These are phyloP conservation scores for Oscheius sp. DNA, from an alignment of 1,140 invertebrate species.

Conservation along the genomic window DNA sequence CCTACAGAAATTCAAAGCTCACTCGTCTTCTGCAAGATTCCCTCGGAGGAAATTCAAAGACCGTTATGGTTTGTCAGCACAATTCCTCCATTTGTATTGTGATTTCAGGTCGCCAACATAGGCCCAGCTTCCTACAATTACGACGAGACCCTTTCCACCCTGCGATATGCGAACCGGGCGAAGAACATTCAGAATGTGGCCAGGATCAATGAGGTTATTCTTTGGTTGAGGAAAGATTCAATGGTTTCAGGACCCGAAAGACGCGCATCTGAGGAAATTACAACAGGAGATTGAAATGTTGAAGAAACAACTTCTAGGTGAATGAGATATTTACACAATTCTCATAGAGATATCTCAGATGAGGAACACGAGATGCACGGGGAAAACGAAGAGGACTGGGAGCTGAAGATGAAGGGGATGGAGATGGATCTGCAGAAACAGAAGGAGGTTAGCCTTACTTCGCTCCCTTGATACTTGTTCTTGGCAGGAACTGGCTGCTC, in stretches of 20 bases:
- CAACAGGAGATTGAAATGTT: slow-evolving; percentile 93
- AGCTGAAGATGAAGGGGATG: slow-evolving; percentile 53
- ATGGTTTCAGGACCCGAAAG: slow-evolving; percentile 82
- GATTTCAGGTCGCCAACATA: slow-evolving; percentile 78
- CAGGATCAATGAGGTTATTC: slow-evolving; percentile 82
- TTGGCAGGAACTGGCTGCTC: slow-evolving; percentile 1
- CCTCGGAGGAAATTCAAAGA: slow-evolving; percentile 91
- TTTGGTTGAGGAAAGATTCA: not conserved
- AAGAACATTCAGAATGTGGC: slow-evolving; percentile 97
- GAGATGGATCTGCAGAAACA: slow-evolving; percentile 47
- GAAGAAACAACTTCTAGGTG: slow-evolving; percentile 74
- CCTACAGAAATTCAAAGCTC: slow-evolving; percentile 88
- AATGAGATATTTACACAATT: slow-evolving; percentile 9
- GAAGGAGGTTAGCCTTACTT: too few relatives aligned
- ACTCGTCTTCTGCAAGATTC: slow-evolving; percentile 89
- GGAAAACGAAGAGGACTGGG: slow-evolving; percentile 56
- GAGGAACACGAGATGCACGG: slow-evolving; percentile 54
- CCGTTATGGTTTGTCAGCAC: slow-evolving; percentile 74
- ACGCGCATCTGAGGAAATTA: slow-evolving; percentile 88
- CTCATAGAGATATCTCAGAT: slow-evolving; percentile 33
- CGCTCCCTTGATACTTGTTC: too few relatives aligned
- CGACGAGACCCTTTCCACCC: slow-evolving; percentile 92
- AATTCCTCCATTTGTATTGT: not conserved
- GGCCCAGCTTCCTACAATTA: slow-evolving; percentile 94
- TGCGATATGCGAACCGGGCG: slow-evolving; percentile 91